Conservation (phyloP, 2,888 invertebrate genomes). For the Patella pellucida region DNA sequence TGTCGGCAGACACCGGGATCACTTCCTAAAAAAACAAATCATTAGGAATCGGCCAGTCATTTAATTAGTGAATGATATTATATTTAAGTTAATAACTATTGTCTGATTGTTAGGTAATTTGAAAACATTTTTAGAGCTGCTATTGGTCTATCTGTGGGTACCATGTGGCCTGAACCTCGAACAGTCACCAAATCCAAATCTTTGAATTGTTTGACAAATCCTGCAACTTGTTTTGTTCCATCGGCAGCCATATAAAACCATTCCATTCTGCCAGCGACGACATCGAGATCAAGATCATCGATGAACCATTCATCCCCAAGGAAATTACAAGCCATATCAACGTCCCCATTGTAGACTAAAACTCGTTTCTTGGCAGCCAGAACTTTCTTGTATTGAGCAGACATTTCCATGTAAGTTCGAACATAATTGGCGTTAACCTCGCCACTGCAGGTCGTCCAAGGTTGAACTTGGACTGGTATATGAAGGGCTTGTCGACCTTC, state of each 20-base stretch:
- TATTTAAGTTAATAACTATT: too few relatives aligned
- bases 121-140: neutral
- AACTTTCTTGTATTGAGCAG: constrained; percentile 56
- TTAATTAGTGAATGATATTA: too few relatives aligned
- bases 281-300: constrained; percentile 54
- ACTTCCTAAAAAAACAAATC: too few relatives aligned
- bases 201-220: constrained; percentile 56
- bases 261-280: constrained; percentile 36
- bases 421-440: neutral
- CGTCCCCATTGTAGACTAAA: constrained; percentile 73
- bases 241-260: constrained; percentile 50
- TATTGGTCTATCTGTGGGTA: neutral
- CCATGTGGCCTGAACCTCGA: constrained; percentile 32
- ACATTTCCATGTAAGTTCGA: constrained; percentile 50
- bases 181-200: constrained; percentile 56
- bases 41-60: too few relatives aligned
- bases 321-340: constrained; percentile 73
- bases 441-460: constrained; percentile 67
- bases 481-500: constrained; percentile 65
- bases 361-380: constrained; percentile 59
- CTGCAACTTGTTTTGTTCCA: constrained; percentile 57
- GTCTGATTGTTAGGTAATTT: neutral
- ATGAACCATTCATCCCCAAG: constrained; percentile 73
- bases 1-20: too few relatives aligned
- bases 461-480: constrained; percentile 54